Percentiles rank a stretch among this genome's conserved stretches.
These are phyloP conservation scores for Chroicocephalus ridibundus DNA, from an alignment of 2,113 vertebrate genomes.

Conservation along the genomic window DNA sequence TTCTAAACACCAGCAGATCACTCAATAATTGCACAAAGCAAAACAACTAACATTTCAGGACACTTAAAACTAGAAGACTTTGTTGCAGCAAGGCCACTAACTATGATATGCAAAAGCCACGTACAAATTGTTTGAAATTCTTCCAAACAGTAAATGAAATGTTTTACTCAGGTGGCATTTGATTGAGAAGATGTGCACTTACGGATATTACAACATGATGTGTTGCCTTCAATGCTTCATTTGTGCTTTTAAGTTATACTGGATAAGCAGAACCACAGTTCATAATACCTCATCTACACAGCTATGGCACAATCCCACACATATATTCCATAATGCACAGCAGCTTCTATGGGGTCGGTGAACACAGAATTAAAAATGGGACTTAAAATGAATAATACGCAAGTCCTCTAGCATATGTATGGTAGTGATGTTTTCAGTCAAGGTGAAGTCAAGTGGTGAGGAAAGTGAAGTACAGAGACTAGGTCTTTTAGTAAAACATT, in stretches of 20 bases:
- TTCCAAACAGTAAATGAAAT: background rate
- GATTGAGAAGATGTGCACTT: background rate
- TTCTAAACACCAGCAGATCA: background rate
- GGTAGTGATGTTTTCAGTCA: background rate
- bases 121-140: background rate
- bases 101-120: background rate
- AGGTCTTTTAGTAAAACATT: background rate
- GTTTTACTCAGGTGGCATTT: background rate
- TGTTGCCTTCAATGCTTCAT: background rate
- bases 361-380: background rate
- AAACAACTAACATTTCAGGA: background rate
- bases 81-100: background rate
- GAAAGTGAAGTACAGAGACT: background rate
- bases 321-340: background rate
- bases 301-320: background rate
- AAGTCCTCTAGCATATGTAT: background rate
- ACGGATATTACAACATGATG: background rate
- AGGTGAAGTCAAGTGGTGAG: background rate
- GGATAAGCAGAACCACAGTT: background rate
- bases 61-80: background rate
- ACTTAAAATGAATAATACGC: background rate
- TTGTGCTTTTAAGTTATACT: background rate
- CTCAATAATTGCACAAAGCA: background rate
- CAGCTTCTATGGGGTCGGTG: background rate
- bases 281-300: background rate